Base-by-base conservation (phyloP, 1,140 invertebrate genomes). In the Heterodera schachtii region DNA sequence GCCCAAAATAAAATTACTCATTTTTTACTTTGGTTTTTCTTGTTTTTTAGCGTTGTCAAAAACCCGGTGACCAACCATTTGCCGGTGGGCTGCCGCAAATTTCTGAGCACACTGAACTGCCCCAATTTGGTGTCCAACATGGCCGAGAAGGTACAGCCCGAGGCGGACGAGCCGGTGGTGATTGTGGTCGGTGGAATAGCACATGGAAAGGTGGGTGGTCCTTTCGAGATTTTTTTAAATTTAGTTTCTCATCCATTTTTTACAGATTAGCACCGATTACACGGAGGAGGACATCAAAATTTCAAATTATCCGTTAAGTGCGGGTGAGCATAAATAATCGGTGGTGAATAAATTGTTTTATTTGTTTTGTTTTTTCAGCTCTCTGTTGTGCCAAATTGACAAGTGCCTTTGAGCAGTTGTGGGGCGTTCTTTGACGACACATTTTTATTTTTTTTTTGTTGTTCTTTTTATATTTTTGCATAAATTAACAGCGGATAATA, bases 101-200 rank as follows among this genome's bases (percentile, higher is more conserved):
- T 96, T 81, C 93, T 93, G 0, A 98, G 95, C 91, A 97, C 96
- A 43, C 98, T 95, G 90, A 94, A 93, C 86, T 93, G 95, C 0
- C 93, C 94, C 81, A 92, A 94, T 85, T 91, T 95, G 2, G 90
- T 94, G 69, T 13, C 69, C 69, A 71, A 41, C 69, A 71, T 71
- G 69, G 69, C 69, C 69, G 93, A 94, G 88, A 93, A 94, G 66
- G 88, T 98, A 13, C 95, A 96, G 16, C 94, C 90, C 46, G 66
- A 85, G n/a, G 52, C 75, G 19, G 81, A 89, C 11, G 87, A 87
- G 66, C 84, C 87, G 11, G 74, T 90, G 13, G 96, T 94, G 0
- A 92, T 99, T 82, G 94, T 98, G 5, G 92, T 99, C 83, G 98
- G 97, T 69, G 96, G 97, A 3, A 98, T 99, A 94, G 96, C 97